Evolutionary conservation across 1,140 invertebrate genomes (phyloP).

Genomic region (Ectropis grisescens): DNA sequence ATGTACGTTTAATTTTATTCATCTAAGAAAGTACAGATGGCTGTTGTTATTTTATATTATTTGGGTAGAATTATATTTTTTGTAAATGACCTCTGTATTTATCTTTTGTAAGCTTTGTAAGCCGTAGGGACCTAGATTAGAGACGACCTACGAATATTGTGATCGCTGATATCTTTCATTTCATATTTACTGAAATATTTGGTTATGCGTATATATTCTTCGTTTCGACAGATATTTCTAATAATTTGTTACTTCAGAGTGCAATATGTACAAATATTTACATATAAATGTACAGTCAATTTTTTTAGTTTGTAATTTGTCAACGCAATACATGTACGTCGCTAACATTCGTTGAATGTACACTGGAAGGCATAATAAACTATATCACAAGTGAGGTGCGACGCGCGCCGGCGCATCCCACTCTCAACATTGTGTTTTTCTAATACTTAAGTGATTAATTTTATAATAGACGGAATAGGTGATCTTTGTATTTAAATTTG

Average conservation of each 20-base stretch:
- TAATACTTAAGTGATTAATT: conserved; percentile 67
- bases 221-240: conserved; percentile 57
- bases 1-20: conserved; percentile 67
- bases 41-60: conserved; percentile 71
- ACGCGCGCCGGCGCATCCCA: conserved; percentile 18
- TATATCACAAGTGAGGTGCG: conserved; percentile 49
- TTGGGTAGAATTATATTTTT: conserved; percentile 69
- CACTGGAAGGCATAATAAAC: conserved; percentile 58
- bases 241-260: conserved; percentile 68
- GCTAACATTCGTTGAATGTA: conserved; percentile 59
- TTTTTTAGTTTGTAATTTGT: conserved; percentile 64
- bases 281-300: conserved; percentile 67
- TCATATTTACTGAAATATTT: conserved; percentile 53
- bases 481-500: conserved; percentile 68
- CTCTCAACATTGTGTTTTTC: conserved; percentile 51
- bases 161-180: conserved; percentile 54
- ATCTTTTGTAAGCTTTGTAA: conserved; percentile 67
- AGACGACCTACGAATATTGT: conserved; percentile 64
- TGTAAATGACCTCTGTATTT: conserved; percentile 69
- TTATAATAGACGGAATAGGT: conserved; percentile 62
- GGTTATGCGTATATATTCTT: conserved; percentile 59
- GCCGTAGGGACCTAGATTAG: conserved; percentile 60
- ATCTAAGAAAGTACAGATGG: conserved; percentile 69
- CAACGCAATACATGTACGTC: conserved; percentile 53
- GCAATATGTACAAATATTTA: conserved; percentile 71